Evolutionary conservation across 2,888 invertebrate genomes (phyloP).

Genomic region (Suillia variegata): DNA sequence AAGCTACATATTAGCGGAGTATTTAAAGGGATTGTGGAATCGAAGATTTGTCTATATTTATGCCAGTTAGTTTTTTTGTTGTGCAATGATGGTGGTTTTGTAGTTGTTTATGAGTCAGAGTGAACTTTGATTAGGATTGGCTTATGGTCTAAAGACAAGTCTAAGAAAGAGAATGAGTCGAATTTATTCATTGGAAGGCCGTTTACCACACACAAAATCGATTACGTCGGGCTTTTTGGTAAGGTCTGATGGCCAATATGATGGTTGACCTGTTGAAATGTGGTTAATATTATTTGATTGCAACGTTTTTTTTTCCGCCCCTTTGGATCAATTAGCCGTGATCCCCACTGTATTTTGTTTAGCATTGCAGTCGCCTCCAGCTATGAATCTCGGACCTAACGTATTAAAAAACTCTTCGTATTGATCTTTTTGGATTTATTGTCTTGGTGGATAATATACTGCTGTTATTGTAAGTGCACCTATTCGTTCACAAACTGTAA

Average conservation of each 20-base stretch:
- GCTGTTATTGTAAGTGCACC: conserved; percentile 8
- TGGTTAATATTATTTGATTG: neutral
- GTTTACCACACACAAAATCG: conserved; percentile 15
- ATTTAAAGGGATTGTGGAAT: neutral
- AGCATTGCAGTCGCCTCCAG: conserved; percentile 12
- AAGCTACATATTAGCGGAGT: no score
- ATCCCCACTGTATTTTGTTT: conserved; percentile 27
- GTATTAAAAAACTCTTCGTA: neutral
- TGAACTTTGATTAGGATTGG: neutral
- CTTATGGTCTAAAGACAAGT: conserved; percentile 13
- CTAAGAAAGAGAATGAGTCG: neutral
- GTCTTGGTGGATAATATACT: conserved; percentile 11
- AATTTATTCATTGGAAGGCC: neutral
- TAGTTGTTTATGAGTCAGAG: neutral
- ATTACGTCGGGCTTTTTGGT: conserved; percentile 16
- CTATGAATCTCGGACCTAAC: neutral
- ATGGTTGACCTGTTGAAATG: conserved; percentile 14
- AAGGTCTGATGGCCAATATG: conserved; percentile 19
- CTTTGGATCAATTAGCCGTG: conserved; percentile 14
- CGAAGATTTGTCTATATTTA: neutral
- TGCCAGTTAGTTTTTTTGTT: conserved; percentile 3
- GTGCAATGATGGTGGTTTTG: neutral
- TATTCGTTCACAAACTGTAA: no score
- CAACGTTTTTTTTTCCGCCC: neutral
- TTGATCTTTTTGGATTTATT: neutral